Conservation (phyloP, 2,888 invertebrate genomes). For the Scrobipalpa atriplicella region DNA sequence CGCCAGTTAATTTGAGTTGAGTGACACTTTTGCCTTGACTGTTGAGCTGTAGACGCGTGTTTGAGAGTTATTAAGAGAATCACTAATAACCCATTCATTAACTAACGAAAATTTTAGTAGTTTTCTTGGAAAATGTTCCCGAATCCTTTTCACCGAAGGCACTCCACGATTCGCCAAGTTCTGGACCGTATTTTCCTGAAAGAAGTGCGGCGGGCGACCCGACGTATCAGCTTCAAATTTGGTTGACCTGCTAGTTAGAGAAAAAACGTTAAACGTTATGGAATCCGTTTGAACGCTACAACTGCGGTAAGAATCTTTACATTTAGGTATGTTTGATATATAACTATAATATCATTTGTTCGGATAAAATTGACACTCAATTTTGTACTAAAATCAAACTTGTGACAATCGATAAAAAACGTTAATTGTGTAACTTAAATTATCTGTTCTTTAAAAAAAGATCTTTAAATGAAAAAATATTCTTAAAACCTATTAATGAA, state of each 20-base stretch:
- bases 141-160: conserved; percentile 84
- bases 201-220: conserved; percentile 35
- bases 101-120: background rate
- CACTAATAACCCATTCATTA: background rate
- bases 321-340: too few relatives aligned
- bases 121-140: conserved; percentile 72
- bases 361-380: too few relatives aligned
- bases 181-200: conserved; percentile 76
- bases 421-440: too few relatives aligned
- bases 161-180: conserved; percentile 82
- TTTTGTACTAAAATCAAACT: too few relatives aligned
- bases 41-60: conserved; percentile 10
- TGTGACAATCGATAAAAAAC: too few relatives aligned
- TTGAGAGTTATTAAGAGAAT: too few relatives aligned
- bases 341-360: too few relatives aligned
- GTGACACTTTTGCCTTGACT: conserved; percentile 21
- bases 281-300: conserved; percentile 1
- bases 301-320: background rate
- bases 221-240: conserved; percentile 18
- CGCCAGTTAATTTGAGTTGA: conserved; percentile 8
- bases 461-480: too few relatives aligned
- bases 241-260: conserved; percentile 11
- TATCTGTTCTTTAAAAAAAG: too few relatives aligned
- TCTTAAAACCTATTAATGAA: too few relatives aligned
- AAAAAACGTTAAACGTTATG: background rate